Conservation (phyloP, 2,888 invertebrate species). For the Gasteruption jaculator region DNA sequence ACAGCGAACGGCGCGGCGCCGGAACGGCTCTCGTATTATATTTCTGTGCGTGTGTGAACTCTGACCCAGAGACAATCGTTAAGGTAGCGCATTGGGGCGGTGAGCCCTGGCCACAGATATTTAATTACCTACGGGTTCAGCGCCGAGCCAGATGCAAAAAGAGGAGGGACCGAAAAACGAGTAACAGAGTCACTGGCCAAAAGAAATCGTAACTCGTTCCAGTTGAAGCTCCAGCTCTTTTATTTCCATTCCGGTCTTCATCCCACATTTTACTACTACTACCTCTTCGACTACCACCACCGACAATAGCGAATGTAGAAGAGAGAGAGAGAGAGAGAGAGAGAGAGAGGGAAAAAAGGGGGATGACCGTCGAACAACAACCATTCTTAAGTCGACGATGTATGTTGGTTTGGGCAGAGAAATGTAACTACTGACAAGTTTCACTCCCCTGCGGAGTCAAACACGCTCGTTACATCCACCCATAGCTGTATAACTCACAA, state of each 20-base stretch:
- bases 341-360: slow-evolving; percentile 12
- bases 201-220: slow-evolving; percentile 32
- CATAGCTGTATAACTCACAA: too few relatives aligned
- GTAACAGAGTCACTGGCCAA: slow-evolving; percentile 20
- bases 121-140: slow-evolving; percentile 37
- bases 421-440: too few relatives aligned
- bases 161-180: slow-evolving; percentile 18
- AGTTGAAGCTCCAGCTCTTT: too few relatives aligned
- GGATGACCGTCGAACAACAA: slow-evolving; percentile 10
- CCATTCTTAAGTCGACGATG: slow-evolving; percentile 6
- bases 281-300: too few relatives aligned
- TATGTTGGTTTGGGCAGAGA: not conserved
- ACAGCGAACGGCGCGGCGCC: slow-evolving; percentile 4
- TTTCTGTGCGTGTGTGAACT: slow-evolving; percentile 40
- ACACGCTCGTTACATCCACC: too few relatives aligned
- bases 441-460: too few relatives aligned
- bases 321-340: slow-evolving; percentile 19
- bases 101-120: slow-evolving; percentile 35
- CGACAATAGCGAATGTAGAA: slow-evolving; percentile 5
- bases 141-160: slow-evolving; percentile 14
- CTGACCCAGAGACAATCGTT: slow-evolving; percentile 49
- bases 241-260: slow-evolving; percentile 3
- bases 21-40: slow-evolving; percentile 24
- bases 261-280: not conserved
- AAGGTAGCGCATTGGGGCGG: slow-evolving; percentile 46